Conservation (phyloP, 2,797 vertebrate genomes). For the Crax fasciolata region DNA sequence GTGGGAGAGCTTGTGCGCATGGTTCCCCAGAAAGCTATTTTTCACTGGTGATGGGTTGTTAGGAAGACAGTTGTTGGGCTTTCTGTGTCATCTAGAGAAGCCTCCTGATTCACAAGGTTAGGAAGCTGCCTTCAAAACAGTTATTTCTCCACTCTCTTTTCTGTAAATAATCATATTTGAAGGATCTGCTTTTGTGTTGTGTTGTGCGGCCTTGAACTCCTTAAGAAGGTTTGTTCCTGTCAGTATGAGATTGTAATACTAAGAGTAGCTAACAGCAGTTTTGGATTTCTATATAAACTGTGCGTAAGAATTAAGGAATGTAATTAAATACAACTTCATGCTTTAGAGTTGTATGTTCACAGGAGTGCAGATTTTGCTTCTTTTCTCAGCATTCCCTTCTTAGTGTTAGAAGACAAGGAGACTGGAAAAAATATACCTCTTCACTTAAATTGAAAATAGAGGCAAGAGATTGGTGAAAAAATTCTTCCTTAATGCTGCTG, state of each 20-base stretch:
- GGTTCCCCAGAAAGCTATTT: not conserved
- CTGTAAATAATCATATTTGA: not conserved
- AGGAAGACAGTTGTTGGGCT: not conserved
- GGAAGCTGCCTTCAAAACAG: not conserved
- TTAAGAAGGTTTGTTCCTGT: not conserved
- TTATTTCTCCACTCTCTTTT: not conserved
- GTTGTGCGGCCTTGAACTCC: not conserved
- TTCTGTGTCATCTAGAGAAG: not conserved
- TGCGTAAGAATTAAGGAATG: not conserved
- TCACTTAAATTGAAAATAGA: not conserved
- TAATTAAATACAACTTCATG: not conserved
- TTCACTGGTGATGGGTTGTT: not conserved
- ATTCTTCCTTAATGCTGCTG: not conserved
- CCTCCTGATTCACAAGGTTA: not conserved
- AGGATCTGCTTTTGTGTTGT: not conserved
- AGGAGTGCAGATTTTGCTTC: not conserved
- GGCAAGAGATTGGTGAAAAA: not conserved
- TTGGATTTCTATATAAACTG: not conserved
- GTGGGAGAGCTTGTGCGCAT: not conserved
- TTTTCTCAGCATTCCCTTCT: not conserved
- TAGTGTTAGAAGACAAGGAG: not conserved
- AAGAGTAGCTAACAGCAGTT: not conserved
- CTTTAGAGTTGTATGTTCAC: not conserved
- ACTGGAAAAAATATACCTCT: not conserved
- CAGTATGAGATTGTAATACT: not conserved